phyloP scores from a whole-genome alignment of 2,113 vertebrate species.

The Centropus bengalensis region DNA sequence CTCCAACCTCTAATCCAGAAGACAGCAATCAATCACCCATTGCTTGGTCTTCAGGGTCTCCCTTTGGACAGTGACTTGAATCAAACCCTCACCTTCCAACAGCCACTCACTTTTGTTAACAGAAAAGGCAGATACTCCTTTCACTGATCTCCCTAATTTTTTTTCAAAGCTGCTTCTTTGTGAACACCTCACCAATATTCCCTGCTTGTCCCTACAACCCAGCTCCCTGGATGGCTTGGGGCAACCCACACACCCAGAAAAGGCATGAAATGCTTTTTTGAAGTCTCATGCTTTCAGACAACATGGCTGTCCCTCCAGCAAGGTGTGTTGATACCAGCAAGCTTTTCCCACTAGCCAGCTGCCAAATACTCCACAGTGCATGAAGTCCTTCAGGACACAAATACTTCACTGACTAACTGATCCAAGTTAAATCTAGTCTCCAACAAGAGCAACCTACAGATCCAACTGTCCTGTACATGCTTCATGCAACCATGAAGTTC shows the following conservation, averaged over 20 bases:
- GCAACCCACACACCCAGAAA: not conserved
- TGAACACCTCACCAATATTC: no score
- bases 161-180: no score
- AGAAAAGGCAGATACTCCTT: no score
- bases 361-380: rapidly evolving
- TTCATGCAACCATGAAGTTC: not conserved
- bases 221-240: no score
- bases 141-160: no score
- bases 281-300: not conserved
- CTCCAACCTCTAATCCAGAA: not conserved
- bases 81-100: no score
- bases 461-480: rapidly evolving
- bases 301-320: not conserved
- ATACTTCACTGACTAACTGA: not conserved
- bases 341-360: not conserved
- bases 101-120: no score
- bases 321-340: not conserved
- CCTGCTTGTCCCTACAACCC: no score
- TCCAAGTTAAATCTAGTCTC: not conserved
- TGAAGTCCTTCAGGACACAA: not conserved
- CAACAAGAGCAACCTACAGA: not conserved
- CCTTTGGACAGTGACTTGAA: no score
- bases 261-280: rapidly evolving
- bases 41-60: no score
- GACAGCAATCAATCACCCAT: no score